A percentile compares a stretch with the other conserved stretches of the same genome.
phyloP scores from a whole-genome alignment of 2,797 vertebrate genomes.

The Onychomys arenicola region DNA sequence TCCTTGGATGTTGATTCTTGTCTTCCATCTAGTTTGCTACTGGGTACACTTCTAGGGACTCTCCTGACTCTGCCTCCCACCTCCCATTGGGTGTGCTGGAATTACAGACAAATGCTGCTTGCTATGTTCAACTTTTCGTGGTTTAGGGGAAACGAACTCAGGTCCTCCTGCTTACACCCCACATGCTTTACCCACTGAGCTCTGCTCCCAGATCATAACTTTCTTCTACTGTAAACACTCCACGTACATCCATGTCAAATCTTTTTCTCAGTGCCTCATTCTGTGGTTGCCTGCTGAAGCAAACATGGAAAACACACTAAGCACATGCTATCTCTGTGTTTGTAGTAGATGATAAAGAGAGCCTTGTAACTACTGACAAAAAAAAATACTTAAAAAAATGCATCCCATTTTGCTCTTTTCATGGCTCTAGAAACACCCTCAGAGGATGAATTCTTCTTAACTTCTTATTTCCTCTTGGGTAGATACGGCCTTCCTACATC shows the following conservation, averaged over 20 bases:
- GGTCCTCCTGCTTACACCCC: not conserved
- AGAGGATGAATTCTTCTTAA: not conserved
- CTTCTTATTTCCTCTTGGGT: slow-evolving; percentile 43
- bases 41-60: not conserved
- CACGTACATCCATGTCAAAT: not conserved
- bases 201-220: not conserved
- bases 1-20: not conserved
- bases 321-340: slow-evolving; percentile 28
- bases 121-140: not conserved
- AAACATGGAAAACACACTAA: not conserved
- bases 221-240: not conserved
- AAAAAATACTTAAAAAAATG: not conserved
- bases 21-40: not conserved
- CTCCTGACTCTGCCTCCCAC: not conserved
- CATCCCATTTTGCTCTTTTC: slow-evolving; percentile 29
- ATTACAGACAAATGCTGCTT: not conserved
- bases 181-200: not conserved
- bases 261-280: not conserved
- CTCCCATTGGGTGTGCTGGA: not conserved
- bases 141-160: not conserved
- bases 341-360: slow-evolving; percentile 28
- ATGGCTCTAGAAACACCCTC: slow-evolving; percentile 28
- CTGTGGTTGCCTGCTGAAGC: not conserved
- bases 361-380: not conserved
- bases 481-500: slow-evolving; percentile 35